phyloP scores from a whole-genome alignment of 1,140 invertebrate species.

The Berghia stephanieae region DNA sequence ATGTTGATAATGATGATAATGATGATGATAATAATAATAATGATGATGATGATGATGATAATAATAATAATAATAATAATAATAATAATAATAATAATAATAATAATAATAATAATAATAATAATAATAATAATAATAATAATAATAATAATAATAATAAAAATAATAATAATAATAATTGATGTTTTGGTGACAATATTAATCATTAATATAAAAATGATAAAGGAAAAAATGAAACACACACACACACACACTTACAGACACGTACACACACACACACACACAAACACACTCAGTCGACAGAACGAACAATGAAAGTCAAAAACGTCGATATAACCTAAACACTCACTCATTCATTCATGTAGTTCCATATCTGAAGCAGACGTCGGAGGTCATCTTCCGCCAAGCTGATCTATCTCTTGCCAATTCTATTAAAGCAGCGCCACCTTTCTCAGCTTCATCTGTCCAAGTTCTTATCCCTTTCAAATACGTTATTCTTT shows the following conservation, averaged over 20 bases:
- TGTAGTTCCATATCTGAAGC: no score
- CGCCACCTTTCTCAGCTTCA: no score
- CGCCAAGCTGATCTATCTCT: no score
- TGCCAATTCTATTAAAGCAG: no score
- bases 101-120: not conserved
- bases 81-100: not conserved
- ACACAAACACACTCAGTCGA: not conserved
- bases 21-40: not conserved
- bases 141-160: not conserved
- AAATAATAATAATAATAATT: not conserved
- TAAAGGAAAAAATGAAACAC: not conserved
- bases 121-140: not conserved
- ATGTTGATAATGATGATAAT: no score
- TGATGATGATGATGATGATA: not conserved
- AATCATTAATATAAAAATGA: not conserved
- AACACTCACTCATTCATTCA: not conserved
- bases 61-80: not conserved
- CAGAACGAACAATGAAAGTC: not conserved
- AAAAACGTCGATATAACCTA: not conserved
- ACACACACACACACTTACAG: not conserved
- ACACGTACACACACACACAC: constrained; percentile 1
- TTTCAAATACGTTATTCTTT: no score
- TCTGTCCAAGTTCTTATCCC: no score
- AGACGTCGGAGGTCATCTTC: no score
- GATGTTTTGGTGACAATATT: not conserved